Percentiles rank a stretch among this genome's conserved stretches.
Evolutionary conservation across 2,888 invertebrate genomes (phyloP).

Genomic region (Caenorhabditis sinica): DNA sequence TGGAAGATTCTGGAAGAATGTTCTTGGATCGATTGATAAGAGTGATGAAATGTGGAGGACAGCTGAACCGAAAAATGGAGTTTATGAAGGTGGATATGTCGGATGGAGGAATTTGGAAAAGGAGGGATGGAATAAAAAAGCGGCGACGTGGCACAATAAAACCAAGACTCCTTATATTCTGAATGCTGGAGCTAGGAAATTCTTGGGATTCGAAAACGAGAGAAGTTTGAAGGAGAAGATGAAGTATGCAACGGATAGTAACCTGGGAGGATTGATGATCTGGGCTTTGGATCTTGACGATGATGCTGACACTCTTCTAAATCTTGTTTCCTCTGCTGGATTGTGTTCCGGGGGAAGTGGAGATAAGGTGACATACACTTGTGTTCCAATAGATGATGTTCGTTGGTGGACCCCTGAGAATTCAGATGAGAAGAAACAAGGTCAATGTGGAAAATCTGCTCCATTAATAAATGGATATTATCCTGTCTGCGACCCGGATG

Average conservation of each 20-base stretch:
- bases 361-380: conserved; percentile 43
- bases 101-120: conserved; percentile 71
- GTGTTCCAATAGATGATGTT: conserved; percentile 58
- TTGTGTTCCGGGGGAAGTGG: conserved; percentile 54
- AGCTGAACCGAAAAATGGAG: conserved; percentile 57
- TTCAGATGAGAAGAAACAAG: conserved; percentile 66
- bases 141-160: conserved; percentile 70
- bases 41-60: conserved; percentile 78
- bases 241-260: conserved; percentile 70
- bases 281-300: conserved; percentile 81
- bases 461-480: conserved; percentile 81
- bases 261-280: conserved; percentile 80
- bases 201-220: conserved; percentile 76
- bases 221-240: conserved; percentile 75
- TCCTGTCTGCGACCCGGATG: conserved; percentile 82
- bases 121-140: conserved; percentile 68
- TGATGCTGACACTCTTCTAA: conserved; percentile 75
- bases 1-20: conserved; percentile 74
- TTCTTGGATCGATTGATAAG: conserved; percentile 72
- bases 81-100: conserved; percentile 74
- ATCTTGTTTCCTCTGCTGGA: conserved; percentile 52
- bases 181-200: conserved; percentile 53
- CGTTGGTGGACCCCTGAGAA: conserved; percentile 82
- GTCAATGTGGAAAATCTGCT: conserved; percentile 78
- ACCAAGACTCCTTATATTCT: conserved; percentile 72